phyloP scores from a whole-genome alignment of 2,113 vertebrate genomes.

The Peromyscus maniculatus region DNA sequence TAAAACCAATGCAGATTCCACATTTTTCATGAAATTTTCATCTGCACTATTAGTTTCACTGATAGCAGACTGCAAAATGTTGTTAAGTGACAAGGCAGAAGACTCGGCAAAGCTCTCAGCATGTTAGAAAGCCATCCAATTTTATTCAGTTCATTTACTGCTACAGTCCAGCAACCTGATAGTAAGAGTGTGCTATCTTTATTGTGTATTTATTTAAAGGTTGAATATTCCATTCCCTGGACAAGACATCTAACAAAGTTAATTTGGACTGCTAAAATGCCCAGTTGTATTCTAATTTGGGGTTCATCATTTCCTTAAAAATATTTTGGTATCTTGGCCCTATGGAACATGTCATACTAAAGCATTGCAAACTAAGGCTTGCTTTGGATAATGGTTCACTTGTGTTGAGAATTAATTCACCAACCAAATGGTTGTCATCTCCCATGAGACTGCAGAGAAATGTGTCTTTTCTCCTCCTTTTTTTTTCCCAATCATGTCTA shows the following conservation, averaged over 20 bases:
- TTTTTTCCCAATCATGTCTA: neutral
- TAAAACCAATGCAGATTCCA: constrained; percentile 89
- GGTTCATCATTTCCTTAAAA: constrained; percentile 61
- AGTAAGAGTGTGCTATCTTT: constrained; percentile 89
- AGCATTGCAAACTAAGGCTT: constrained; percentile 26
- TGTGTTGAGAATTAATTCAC: constrained; percentile 28
- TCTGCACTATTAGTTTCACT: constrained; percentile 91
- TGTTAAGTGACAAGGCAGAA: constrained; percentile 91
- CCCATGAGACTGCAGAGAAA: neutral
- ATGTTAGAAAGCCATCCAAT: constrained; percentile 92
- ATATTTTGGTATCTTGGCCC: constrained; percentile 32
- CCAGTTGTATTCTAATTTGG: constrained; percentile 48
- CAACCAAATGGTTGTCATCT: neutral
- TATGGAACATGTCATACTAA: constrained; percentile 17
- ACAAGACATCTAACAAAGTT: constrained; percentile 83
- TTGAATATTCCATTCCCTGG: constrained; percentile 85
- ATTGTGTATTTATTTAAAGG: constrained; percentile 93
- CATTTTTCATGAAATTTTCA: constrained; percentile 92
- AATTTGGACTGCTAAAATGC: constrained; percentile 76
- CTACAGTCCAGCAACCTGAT: constrained; percentile 90
- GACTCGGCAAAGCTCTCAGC: constrained; percentile 87
- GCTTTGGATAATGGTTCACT: neutral
- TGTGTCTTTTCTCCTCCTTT: neutral
- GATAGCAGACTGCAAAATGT: constrained; percentile 89
- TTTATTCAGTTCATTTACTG: constrained; percentile 92